A percentile compares a stretch with the other conserved stretches of the same genome.
These are phyloP conservation scores for Microplitis deprimator DNA, from an alignment of 2,888 invertebrate genomes.

Conservation along the genomic window DNA sequence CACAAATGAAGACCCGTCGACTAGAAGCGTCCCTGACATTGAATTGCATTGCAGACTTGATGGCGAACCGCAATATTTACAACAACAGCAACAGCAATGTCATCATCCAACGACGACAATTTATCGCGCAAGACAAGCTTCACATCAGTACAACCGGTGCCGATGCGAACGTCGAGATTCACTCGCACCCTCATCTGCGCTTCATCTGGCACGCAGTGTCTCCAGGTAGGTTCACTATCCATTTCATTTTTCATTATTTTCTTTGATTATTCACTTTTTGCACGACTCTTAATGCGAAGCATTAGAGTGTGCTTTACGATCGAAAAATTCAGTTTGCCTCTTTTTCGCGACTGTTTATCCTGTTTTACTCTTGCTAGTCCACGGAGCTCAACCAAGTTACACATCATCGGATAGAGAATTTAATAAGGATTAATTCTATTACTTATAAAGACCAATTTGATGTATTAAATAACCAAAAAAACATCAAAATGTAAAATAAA, in stretches of 20 bases:
- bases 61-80: conserved; percentile 69
- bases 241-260: conserved; percentile 3
- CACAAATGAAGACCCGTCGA: conserved; percentile 79
- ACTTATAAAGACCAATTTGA: too few relatives aligned
- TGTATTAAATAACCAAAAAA: too few relatives aligned
- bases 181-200: conserved; percentile 82
- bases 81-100: conserved; percentile 59
- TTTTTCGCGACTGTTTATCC: too few relatives aligned
- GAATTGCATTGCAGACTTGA: conserved; percentile 82
- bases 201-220: conserved; percentile 86
- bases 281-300: too few relatives aligned
- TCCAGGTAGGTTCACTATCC: conserved; percentile 72
- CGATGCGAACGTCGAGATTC: conserved; percentile 86
- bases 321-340: too few relatives aligned
- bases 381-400: too few relatives aligned
- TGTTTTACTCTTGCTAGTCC: too few relatives aligned
- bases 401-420: too few relatives aligned
- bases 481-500: too few relatives aligned
- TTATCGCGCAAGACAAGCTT: conserved; percentile 54
- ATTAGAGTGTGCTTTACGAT: too few relatives aligned
- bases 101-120: conserved; percentile 48
- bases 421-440: too few relatives aligned
- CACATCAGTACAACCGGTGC: conserved; percentile 72
- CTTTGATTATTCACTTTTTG: neutral
- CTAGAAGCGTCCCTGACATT: conserved; percentile 86